A percentile compares a stretch with the other conserved stretches of the same genome.
These are phyloP conservation scores for Acanthosepion esculentum DNA, from an alignment of 2,888 invertebrate species.

Conservation along the genomic window DNA sequence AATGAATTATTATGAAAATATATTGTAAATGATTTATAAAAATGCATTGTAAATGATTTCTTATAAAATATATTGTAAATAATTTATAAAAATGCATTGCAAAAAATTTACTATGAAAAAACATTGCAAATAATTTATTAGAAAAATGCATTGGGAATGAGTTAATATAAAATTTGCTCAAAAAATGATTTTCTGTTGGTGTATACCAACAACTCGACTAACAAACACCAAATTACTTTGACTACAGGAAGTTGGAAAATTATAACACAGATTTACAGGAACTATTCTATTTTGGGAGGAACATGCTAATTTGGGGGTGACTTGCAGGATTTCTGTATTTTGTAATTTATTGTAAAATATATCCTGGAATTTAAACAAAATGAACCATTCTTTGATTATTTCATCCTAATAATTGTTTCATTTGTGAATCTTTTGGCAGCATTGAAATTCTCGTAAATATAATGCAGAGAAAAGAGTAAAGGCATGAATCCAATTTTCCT, in stretches of 20 bases:
- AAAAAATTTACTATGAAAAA: too few species aligned
- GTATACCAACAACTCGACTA: not conserved
- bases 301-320: not conserved
- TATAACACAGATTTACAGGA: not conserved
- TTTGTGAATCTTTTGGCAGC: not conserved
- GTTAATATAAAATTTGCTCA: not conserved
- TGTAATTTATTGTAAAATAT: not conserved
- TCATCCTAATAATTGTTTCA: not conserved
- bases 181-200: not conserved
- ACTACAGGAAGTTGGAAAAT: not conserved
- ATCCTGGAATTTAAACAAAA: not conserved
- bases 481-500: not conserved
- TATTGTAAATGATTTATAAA: not conserved
- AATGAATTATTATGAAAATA: not conserved
- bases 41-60: not conserved
- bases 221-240: not conserved
- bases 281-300: not conserved
- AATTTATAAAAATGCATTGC: too few species aligned
- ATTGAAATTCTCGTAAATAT: not conserved
- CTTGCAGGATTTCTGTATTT: not conserved
- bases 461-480: not conserved
- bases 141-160: not conserved
- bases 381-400: not conserved
- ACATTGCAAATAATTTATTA: not conserved
- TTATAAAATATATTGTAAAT: too few species aligned